These are phyloP conservation scores for Protaetia brevitarsis DNA, from an alignment of 1,140 invertebrate species.

Conservation along the genomic window DNA sequence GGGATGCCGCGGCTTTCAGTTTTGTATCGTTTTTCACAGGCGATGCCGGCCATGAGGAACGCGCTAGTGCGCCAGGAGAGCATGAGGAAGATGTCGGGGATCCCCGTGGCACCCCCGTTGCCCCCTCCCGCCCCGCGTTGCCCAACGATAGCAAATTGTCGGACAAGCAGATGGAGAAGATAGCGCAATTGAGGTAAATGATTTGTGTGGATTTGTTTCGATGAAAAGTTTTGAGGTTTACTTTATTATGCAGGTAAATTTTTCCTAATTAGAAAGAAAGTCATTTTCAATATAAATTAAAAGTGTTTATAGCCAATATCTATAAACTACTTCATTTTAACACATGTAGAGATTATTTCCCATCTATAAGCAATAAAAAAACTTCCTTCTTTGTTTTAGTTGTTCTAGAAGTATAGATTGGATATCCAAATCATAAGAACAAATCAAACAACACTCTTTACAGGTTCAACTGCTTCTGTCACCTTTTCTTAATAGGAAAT, in stretches of 20 bases:
- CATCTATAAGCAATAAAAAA: too few relatives aligned
- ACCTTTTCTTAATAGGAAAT: too few relatives aligned
- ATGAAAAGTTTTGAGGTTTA: not conserved
- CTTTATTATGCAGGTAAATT: not conserved
- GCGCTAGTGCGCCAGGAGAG: conserved; percentile 39
- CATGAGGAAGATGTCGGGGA: conserved; percentile 45
- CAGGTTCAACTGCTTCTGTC: too few relatives aligned
- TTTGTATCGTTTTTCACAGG: conserved; percentile 11
- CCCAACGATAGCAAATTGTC: conserved; percentile 52
- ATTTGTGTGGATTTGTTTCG: not conserved
- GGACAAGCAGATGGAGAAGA: conserved; percentile 55
- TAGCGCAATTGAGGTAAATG: conserved; percentile 54
- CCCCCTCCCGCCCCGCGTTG: conserved; percentile 64
- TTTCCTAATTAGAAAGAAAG: not conserved
- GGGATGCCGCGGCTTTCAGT: conserved; percentile 6
- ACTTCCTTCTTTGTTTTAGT: too few relatives aligned
- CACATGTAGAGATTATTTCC: too few relatives aligned
- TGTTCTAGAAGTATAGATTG: too few relatives aligned
- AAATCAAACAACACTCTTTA: too few relatives aligned
- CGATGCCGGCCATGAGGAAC: conserved; percentile 38
- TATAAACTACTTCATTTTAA: too few relatives aligned
- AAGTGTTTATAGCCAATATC: too few relatives aligned
- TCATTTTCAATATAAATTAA: too few relatives aligned
- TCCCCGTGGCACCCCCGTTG: conserved; percentile 65
- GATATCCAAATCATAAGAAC: too few relatives aligned